These are phyloP conservation scores for Heteromormyrus szaboi DNA, from an alignment of 2,797 vertebrate species.

Conservation along the genomic window DNA sequence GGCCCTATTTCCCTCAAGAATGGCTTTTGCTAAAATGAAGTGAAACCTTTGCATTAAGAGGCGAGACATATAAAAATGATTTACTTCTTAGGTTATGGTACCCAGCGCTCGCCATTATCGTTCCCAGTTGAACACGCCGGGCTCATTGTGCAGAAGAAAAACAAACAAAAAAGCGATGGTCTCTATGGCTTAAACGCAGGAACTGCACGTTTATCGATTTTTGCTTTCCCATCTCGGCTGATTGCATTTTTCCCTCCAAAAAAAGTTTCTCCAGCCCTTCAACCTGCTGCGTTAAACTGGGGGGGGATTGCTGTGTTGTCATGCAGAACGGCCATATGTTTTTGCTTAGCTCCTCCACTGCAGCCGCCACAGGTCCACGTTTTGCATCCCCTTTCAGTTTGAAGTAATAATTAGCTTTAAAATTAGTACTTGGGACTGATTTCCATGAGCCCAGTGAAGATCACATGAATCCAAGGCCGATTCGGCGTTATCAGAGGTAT, in stretches of 20 bases:
- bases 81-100: background rate
- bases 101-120: background rate
- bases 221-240: background rate
- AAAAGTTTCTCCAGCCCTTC: constrained; percentile 10
- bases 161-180: background rate
- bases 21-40: background rate
- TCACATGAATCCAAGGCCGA: background rate
- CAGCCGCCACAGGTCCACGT: background rate
- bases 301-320: background rate
- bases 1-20: background rate
- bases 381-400: background rate
- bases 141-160: background rate
- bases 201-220: constrained; percentile 8
- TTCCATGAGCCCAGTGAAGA: background rate
- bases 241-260: constrained; percentile 24
- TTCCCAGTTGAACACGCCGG: background rate
- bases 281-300: background rate
- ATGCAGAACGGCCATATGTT: constrained; percentile 19
- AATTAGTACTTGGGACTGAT: background rate
- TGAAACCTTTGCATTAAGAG: background rate
- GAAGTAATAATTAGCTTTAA: background rate
- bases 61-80: background rate
- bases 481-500: background rate
- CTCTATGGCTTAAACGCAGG: background rate
- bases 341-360: constrained; percentile 4